Evolutionary conservation across 1,140 invertebrate genomes (phyloP), one percentile per base, ranked within the genome.

Genomic region (Drosophila chauvacae): DNA sequence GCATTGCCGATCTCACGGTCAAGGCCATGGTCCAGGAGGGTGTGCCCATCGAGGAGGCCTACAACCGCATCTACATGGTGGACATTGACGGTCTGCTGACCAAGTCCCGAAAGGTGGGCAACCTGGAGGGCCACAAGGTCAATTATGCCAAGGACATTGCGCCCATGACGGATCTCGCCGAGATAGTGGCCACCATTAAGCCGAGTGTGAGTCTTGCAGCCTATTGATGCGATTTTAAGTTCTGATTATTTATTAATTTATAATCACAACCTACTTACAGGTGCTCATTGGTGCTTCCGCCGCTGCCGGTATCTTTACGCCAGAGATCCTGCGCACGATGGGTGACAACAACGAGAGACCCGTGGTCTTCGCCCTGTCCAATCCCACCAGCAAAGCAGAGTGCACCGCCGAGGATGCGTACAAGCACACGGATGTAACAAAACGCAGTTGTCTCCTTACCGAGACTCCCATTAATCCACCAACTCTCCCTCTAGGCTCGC

Each of bases 321-420:
- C 96, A 14, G 95, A 96, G 80, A 95, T 99, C 42, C 93, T 99
- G 44, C 93, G 95, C 90, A 95, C 96, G 74, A 98, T 99, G 98
- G 96, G 95, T 0, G 94, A 94, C 61, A 96, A 96, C 91, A 98
- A 97, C 77, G 95, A 98, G 35, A 94, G 95, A 58, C 98, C 98
- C 0, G 95, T 99, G 61, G 96, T 99, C 57, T 99, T 99, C 93
- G 98, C 98, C 18, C 93, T 99, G 7, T 99, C 98, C 78, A 99
- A 99, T 94, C 98, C 98, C 20, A 99, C 98, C 1, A 96, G 95
- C 88, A 98, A 98, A 94, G 98, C 98, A 10, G 98, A 99, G 93
- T 99, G 98, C 92, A 99, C 98, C 5, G 98, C 98, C 20, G 96
- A 98, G 88, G 95, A 96, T 72, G 98, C 98, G 2, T 99, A 98